Conservation (phyloP, 2,113 vertebrate genomes). For the Burhinus oedicnemus region DNA sequence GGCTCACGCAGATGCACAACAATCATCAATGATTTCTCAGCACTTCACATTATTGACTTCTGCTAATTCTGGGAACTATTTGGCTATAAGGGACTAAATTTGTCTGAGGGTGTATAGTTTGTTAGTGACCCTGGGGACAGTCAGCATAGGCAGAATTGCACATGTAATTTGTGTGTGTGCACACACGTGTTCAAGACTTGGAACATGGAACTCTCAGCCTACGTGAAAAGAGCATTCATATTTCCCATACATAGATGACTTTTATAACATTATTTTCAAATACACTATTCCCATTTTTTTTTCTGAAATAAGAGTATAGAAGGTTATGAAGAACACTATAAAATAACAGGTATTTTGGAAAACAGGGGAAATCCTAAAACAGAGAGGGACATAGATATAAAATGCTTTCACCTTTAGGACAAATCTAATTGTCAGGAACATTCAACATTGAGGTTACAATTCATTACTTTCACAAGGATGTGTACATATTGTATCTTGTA, state of each 20-base stretch:
- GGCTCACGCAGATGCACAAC: neutral
- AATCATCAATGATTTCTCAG: slow-evolving; percentile 35
- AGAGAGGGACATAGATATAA: neutral
- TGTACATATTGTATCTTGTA: neutral
- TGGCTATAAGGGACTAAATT: neutral
- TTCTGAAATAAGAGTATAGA: neutral
- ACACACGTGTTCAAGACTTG: neutral
- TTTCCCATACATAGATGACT: neutral
- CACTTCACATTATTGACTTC: neutral
- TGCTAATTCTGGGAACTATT: neutral
- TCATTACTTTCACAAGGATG: neutral
- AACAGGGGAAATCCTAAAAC: neutral
- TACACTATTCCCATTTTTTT: neutral
- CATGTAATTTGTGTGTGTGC: neutral
- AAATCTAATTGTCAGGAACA: neutral
- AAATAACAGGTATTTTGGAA: neutral
- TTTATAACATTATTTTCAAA: neutral
- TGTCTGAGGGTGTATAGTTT: neutral
- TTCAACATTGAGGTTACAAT: neutral
- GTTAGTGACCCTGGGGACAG: neutral
- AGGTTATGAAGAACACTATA: neutral
- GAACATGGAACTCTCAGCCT: neutral
- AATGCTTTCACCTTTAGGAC: neutral
- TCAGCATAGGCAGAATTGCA: neutral
- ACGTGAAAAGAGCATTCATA: neutral